A percentile compares a stretch with the other conserved stretches of the same genome.
phyloP scores from a whole-genome alignment of 2,113 vertebrate genomes.

The Ctenodactylus gundi region DNA sequence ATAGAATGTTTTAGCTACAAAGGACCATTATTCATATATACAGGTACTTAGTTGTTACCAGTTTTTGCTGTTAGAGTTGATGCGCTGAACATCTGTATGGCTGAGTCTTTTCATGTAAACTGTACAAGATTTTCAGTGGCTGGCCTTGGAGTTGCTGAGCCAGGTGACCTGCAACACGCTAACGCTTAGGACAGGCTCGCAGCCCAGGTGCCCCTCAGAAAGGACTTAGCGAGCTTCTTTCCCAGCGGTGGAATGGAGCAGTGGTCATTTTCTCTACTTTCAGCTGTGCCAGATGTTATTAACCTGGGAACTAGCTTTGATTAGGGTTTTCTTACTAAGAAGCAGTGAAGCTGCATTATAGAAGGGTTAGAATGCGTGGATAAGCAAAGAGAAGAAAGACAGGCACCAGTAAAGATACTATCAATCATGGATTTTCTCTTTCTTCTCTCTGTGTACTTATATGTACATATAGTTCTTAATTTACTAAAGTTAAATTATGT shows the following conservation, averaged over 20 bases:
- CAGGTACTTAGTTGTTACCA: not conserved
- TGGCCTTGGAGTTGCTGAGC: constrained; percentile 32
- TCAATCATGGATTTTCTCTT: not conserved
- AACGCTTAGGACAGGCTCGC: not conserved
- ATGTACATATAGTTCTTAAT: not conserved
- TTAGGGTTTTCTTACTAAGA: constrained; percentile 25
- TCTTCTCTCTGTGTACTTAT: not conserved
- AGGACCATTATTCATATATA: not conserved
- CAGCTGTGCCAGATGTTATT: not conserved
- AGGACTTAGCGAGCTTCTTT: constrained; percentile 33
- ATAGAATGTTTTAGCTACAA: not conserved
- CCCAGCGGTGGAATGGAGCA: constrained; percentile 13
- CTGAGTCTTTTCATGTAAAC: not conserved
- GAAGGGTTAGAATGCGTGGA: constrained; percentile 7
- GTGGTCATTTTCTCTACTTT: not conserved
- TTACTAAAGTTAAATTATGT: constrained; percentile 14
- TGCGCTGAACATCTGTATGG: not conserved
- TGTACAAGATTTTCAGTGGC: not conserved
- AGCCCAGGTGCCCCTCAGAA: constrained; percentile 33
- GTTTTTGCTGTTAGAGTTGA: constrained; percentile 2
- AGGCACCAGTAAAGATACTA: not conserved
- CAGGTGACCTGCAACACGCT: not conserved
- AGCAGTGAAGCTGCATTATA: not conserved
- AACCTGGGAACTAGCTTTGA: constrained; percentile 26
- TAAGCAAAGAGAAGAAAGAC: not conserved